Base-by-base conservation (phyloP, 2,113 vertebrate genomes). In the Pipa parva region DNA sequence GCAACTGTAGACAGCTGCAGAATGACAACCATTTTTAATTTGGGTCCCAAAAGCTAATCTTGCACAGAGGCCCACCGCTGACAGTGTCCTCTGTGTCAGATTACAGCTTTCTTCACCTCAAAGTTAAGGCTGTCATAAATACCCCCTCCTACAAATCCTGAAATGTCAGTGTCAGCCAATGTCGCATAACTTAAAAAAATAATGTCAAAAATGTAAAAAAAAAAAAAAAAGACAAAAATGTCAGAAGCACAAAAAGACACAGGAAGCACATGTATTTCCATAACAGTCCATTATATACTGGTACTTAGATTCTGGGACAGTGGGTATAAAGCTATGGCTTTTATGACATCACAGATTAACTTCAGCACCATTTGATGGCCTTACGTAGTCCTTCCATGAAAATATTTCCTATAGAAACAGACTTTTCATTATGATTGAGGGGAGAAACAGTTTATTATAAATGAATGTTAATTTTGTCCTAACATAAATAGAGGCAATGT, bases 341-440 rank as follows among this genome's bases (percentile, higher is more conserved):
- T 12, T 29, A 37, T 27, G 9, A 29, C 9, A 56, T 31, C 12
- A 50, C 26, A 56, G 22, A 39, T 52, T 9, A 21, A 29, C 13
- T n/a, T 22, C 17, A 24, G 27, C 20, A 33, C 2, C 42, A 59
- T 68, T 29, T 22, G 29, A 39, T 39, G 24, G 11, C 15, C 56
- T 27, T 37, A 58, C 21, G 49, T 37, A 36, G 15, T 50, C 45
- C 20, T 26, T 29, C 13, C 45, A 66, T 25, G 17, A 59, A 48
- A 26, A 52, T 51, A 52, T 29, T 60, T 59, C 58, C 65, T 51
- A 18, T 68, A 5, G 42, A 15, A 10, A 17, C 5, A 15, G 17
- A 17, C n/a, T n/a, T n/a, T n/a, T n/a, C n/a, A n/a, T n/a, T n/a
- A n/a, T n/a, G n/a, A n/a, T n/a, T n/a, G n/a, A n/a, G n/a, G n/a